Evolutionary conservation across 2,888 invertebrate species (phyloP).

Genomic region (Netelia inedita): DNA sequence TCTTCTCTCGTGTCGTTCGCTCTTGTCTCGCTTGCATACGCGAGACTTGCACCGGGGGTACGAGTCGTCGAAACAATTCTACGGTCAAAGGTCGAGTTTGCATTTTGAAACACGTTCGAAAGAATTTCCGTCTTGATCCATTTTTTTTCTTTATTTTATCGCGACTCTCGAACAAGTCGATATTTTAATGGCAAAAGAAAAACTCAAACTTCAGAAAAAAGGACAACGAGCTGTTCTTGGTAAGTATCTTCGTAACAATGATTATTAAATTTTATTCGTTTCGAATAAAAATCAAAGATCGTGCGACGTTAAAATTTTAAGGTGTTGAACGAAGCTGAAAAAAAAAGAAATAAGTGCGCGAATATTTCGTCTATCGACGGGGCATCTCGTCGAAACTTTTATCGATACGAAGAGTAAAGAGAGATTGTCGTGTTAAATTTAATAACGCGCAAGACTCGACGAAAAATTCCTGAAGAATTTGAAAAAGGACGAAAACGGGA

Average conservation of each 20-base stretch:
- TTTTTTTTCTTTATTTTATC: background rate
- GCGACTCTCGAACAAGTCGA: background rate
- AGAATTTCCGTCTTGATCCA: background rate
- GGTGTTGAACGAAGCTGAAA: no score
- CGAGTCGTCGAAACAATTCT: conserved; percentile 12
- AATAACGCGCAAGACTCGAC: background rate
- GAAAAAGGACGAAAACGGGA: background rate
- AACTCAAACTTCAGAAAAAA: background rate
- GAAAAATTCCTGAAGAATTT: conserved; percentile 19
- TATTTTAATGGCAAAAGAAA: background rate
- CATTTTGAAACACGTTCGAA: conserved; percentile 2
- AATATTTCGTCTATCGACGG: background rate
- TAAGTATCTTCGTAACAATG: no score
- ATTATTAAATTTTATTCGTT: no score
- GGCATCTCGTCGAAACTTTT: background rate
- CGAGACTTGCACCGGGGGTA: conserved; percentile 2
- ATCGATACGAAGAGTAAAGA: background rate
- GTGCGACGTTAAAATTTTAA: no score
- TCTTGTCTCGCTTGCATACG: conserved; percentile 25
- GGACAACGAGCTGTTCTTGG: no score
- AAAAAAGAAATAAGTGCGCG: no score
- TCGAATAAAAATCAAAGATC: no score
- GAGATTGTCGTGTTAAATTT: background rate
- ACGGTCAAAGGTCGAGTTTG: background rate
- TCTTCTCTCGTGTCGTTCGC: conserved; percentile 32